These are phyloP conservation scores for Selenia dentaria DNA, from an alignment of 2,888 invertebrate species.

Conservation along the genomic window DNA sequence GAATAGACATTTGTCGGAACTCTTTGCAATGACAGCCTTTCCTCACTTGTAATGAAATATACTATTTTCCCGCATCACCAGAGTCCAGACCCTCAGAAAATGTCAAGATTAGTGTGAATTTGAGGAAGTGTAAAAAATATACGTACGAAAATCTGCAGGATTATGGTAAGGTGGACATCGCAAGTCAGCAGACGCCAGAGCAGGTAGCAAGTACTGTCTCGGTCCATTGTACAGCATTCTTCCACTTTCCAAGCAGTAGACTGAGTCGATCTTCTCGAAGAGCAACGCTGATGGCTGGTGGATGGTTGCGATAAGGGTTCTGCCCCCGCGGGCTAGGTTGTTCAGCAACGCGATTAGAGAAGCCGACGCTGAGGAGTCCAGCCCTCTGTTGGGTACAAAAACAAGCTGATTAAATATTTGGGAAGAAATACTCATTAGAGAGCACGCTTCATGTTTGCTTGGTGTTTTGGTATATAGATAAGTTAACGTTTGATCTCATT, in stretches of 20 bases:
- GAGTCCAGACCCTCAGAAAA: no score
- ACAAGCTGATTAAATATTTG: no score
- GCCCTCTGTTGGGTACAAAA: slow-evolving; percentile 84
- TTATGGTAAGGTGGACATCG: slow-evolving; percentile 97
- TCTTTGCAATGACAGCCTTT: no score
- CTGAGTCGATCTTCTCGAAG: slow-evolving; percentile 96
- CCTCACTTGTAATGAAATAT: no score
- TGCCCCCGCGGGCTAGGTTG: slow-evolving; percentile 91
- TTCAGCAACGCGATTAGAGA: slow-evolving; percentile 93
- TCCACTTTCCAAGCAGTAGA: slow-evolving; percentile 93
- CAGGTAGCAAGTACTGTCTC: slow-evolving; percentile 89
- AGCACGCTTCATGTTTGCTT: no score
- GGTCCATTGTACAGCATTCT: slow-evolving; percentile 94
- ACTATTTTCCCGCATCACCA: no score
- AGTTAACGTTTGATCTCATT: no score
- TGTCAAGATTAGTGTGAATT: no score
- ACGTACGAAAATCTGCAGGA: slow-evolving; percentile 95
- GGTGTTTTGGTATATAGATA: no score
- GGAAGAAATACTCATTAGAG: no score
- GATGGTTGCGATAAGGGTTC: slow-evolving; percentile 96
- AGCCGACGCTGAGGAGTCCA: slow-evolving; percentile 95
- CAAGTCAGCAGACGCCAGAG: slow-evolving; percentile 89
- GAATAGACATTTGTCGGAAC: no score
- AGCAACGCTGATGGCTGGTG: slow-evolving; percentile 97
- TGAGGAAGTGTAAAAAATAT: background rate